These are phyloP conservation scores for Zonitis immaculata DNA, from an alignment of 2,888 invertebrate species.

Conservation along the genomic window DNA sequence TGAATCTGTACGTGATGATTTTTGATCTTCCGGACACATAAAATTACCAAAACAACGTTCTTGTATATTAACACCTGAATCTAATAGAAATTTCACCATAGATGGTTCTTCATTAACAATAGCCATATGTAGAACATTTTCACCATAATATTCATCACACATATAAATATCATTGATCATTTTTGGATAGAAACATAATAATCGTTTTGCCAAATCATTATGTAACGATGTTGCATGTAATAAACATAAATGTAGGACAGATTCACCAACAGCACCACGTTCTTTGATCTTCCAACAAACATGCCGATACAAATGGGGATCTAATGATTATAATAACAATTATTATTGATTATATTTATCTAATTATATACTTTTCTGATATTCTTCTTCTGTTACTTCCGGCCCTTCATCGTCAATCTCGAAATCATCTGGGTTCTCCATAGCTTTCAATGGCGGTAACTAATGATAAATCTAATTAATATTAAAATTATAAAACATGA, in stretches of 20 bases:
- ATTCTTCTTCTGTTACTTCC: slow-evolving; percentile 53
- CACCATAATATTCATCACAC: slow-evolving; percentile 96
- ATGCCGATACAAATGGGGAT: slow-evolving; percentile 71
- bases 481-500: slow-evolving; percentile 1
- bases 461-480: slow-evolving; percentile 47
- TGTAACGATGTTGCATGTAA: slow-evolving; percentile 87
- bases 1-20: slow-evolving; percentile 79
- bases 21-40: slow-evolving; percentile 98
- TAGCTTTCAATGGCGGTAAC: slow-evolving; percentile 68
- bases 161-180: slow-evolving; percentile 95
- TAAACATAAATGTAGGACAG: slow-evolving; percentile 88
- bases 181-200: slow-evolving; percentile 89
- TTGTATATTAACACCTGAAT: slow-evolving; percentile 86
- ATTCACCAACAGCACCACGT: slow-evolving; percentile 94
- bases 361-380: slow-evolving; percentile 43
- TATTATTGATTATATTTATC: neutral
- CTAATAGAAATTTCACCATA: slow-evolving; percentile 92
- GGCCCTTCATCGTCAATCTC: slow-evolving; percentile 76
- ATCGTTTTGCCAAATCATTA: slow-evolving; percentile 87
- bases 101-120: slow-evolving; percentile 98
- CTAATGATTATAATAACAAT: slow-evolving; percentile 30
- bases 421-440: slow-evolving; percentile 83
- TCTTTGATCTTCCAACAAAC: slow-evolving; percentile 90
- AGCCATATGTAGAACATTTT: slow-evolving; percentile 93
- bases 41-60: slow-evolving; percentile 94